These are phyloP conservation scores for Cosmorhoe ocellata DNA, from an alignment of 2,888 invertebrate species.

Conservation along the genomic window DNA sequence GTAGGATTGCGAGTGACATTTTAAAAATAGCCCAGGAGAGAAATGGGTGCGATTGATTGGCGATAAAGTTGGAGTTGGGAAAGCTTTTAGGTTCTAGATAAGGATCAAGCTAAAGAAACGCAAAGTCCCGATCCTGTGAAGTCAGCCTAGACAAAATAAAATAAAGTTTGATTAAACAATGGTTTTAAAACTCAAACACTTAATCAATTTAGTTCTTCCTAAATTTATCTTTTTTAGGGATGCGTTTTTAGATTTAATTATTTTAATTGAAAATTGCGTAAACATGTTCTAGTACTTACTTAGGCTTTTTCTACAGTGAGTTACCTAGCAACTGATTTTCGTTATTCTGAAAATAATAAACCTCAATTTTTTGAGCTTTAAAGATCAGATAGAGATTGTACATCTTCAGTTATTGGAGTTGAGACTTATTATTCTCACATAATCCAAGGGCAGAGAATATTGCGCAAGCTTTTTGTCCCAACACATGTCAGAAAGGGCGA, in stretches of 20 bases:
- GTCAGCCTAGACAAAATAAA: too few species aligned
- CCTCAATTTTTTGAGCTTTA: background rate
- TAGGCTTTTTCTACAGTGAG: too few species aligned
- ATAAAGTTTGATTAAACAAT: too few species aligned
- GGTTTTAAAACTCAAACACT: too few species aligned
- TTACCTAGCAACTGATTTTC: too few species aligned
- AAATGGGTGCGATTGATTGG: slow-evolving; percentile 51
- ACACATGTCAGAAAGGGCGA: slow-evolving; percentile 75
- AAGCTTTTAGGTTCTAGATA: slow-evolving; percentile 43
- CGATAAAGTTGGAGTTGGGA: slow-evolving; percentile 43
- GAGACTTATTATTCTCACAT: slow-evolving; percentile 68
- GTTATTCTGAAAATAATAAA: too few species aligned
- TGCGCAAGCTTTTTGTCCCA: slow-evolving; percentile 77
- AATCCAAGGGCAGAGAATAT: slow-evolving; percentile 68
- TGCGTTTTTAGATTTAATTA: too few species aligned
- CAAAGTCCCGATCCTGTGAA: slow-evolving; percentile 40
- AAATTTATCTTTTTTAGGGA: too few species aligned
- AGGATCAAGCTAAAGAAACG: slow-evolving; percentile 37
- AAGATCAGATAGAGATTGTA: background rate
- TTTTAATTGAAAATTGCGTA: too few species aligned
- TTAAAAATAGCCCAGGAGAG: slow-evolving; percentile 67
- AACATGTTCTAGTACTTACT: too few species aligned
- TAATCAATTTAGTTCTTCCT: too few species aligned
- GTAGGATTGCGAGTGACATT: slow-evolving; percentile 75
- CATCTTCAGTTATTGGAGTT: slow-evolving; percentile 17